Percentiles rank a stretch among this genome's conserved stretches.
phyloP scores from a whole-genome alignment of 2,888 invertebrate species.

The Oasisia sp. region DNA sequence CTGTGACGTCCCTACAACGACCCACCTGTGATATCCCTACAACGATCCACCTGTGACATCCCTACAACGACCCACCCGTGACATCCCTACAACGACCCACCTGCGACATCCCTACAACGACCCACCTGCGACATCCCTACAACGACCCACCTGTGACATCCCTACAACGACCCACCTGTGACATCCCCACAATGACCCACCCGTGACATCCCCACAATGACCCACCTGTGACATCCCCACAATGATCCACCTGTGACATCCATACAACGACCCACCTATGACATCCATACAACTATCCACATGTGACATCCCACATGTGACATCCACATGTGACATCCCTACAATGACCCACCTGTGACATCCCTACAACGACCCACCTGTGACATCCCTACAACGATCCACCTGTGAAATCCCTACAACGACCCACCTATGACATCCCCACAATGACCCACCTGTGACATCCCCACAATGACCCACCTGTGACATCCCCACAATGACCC shows the following conservation, averaged over 20 bases:
- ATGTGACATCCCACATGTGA: no score
- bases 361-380: no score
- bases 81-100: not conserved
- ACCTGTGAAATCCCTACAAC: no score
- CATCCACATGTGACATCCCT: no score
- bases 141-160: not conserved
- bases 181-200: not conserved
- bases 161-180: not conserved
- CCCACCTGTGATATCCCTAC: not conserved
- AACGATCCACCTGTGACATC: not conserved
- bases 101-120: not conserved
- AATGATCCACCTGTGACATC: not conserved
- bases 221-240: not conserved
- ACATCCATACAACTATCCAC: no score
- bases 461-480: no score
- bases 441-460: no score
- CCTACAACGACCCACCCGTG: not conserved
- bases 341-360: no score
- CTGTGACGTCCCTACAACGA: no score
- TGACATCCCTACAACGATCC: no score
- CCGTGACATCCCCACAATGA: not conserved
- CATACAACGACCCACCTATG: not conserved
- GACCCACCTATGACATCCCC: no score
- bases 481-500: no score
- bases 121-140: not conserved